phyloP scores from a whole-genome alignment of 2,113 vertebrate species.

The Pseudorectes ferrugineus region DNA sequence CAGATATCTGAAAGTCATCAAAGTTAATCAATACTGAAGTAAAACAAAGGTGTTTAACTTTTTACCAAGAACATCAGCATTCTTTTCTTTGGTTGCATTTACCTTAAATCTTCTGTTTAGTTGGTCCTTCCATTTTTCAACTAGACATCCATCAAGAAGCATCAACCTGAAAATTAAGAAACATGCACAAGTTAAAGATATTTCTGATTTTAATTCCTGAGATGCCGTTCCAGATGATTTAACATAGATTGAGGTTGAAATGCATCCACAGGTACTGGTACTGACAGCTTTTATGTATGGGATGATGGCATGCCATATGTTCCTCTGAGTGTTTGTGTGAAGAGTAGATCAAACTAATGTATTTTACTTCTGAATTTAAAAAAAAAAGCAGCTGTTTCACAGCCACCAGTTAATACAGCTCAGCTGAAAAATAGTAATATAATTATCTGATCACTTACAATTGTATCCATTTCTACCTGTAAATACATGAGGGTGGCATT shows the following conservation, averaged over 20 bases:
- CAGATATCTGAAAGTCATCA: neutral
- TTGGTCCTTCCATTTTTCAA: conserved; percentile 82
- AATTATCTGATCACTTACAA: neutral
- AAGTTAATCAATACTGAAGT: neutral
- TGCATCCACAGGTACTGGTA: neutral
- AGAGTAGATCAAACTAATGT: neutral
- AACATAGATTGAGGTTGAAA: neutral
- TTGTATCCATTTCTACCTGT: neutral
- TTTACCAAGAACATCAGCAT: neutral
- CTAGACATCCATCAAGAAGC: conserved; percentile 82
- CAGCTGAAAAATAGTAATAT: neutral
- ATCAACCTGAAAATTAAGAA: conserved; percentile 71
- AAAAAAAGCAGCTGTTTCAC: neutral
- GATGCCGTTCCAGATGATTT: neutral
- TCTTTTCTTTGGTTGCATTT: conserved; percentile 12
- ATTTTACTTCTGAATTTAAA: neutral
- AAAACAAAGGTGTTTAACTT: neutral
- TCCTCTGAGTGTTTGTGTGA: neutral
- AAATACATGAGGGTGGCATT: neutral
- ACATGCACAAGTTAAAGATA: neutral
- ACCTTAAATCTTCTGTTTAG: conserved; percentile 79
- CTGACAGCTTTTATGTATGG: neutral
- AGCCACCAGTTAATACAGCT: neutral
- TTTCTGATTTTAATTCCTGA: neutral
- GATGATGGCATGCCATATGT: neutral